Percentiles rank a stretch among this genome's conserved stretches.
phyloP scores from a whole-genome alignment of 2,888 invertebrate genomes.

The Acanthopleura granulata region DNA sequence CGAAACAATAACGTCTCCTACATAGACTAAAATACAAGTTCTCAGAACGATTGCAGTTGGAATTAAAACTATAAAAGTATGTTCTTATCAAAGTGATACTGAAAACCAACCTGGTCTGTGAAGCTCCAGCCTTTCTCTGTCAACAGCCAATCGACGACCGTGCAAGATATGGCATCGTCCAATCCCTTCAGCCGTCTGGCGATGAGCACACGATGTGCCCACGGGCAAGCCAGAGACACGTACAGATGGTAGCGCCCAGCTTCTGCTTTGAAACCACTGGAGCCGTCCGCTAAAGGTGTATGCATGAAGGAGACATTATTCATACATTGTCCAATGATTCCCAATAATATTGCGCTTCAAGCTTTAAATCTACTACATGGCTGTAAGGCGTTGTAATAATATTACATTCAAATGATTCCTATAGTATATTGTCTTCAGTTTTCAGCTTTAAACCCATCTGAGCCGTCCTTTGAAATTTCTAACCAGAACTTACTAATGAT shows the following conservation, averaged over 20 bases:
- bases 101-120: conserved; percentile 43
- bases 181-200: conserved; percentile 60
- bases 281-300: conserved; percentile 54
- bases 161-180: conserved; percentile 52
- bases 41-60: no score
- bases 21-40: no score
- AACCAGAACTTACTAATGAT: no score
- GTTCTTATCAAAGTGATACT: not conserved
- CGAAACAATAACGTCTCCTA: no score
- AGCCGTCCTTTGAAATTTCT: no score
- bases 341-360: no score
- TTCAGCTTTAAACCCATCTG: no score
- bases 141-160: conserved; percentile 59
- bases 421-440: no score
- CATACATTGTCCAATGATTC: no score
- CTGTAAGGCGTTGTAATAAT: no score
- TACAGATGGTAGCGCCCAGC: conserved; percentile 63
- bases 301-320: not conserved
- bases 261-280: conserved; percentile 59
- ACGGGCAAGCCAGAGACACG: conserved; percentile 65
- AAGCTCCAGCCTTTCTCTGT: conserved; percentile 57
- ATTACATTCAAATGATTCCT: no score
- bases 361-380: no score
- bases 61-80: not conserved
- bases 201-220: conserved; percentile 61